Base-by-base conservation (phyloP, 2,888 invertebrate genomes). In the Lasioglossum lativentre region DNA sequence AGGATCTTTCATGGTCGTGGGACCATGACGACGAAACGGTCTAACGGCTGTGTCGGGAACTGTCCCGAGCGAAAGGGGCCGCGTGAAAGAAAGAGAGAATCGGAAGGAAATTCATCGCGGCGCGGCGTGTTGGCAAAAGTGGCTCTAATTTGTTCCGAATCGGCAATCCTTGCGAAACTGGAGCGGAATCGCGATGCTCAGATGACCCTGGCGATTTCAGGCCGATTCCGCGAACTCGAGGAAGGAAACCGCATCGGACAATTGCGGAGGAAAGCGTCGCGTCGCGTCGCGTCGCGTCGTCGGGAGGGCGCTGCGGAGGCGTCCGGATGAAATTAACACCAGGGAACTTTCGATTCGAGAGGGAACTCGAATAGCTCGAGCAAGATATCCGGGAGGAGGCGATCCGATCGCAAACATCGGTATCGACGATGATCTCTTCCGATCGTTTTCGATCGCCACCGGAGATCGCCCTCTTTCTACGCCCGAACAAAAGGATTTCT, bases 1-100 rank as follows among this genome's bases (percentile, higher is more conserved):
- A 84, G 83, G 86, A 89, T 90, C 86, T 85, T 80, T 90, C 82
- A 82, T 79, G 85, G 82, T 75, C 78, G 83, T 40, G 74, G 78
- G 82, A 88, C 85, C 88, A 83, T 90, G 90, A 90, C 90, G 88
- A 78, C 70, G 88, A 85, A 85, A 89, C 86, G 83, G 80, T 90
- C 89, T 90, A 89, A 90, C 81, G 86, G 86, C 81, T 23, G 66
- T 19, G 34, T 59, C 66, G 34, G 66, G 16, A 66, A 34, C 30
- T 3, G 66, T 66, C 66, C 66, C 59, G 59, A n/a, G 81, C 72
- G 82, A 79, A 74, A 73, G 73, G 82, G 73, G 80, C 38, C 47
- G 14, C 47, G 16, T 19, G 80, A 40, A 27, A 74, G 73, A 68
- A 45, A 68, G 77, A 77, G 77, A 75, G 80, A 87, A 86, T 77